Percentiles rank a stretch among this genome's conserved stretches.
Conservation (phyloP, 2,797 vertebrate species). For the Microchirus variegatus region DNA sequence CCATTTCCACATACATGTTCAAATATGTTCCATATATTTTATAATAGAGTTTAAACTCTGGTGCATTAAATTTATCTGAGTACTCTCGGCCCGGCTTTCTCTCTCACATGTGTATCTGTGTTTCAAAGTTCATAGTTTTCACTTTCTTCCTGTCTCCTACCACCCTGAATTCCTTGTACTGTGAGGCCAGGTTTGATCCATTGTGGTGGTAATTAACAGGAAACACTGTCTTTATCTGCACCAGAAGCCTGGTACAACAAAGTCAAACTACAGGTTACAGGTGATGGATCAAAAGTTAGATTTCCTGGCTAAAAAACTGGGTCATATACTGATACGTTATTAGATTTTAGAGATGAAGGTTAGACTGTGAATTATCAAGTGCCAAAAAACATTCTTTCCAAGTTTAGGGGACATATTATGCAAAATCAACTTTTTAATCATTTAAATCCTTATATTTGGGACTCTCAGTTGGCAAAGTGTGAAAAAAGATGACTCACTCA, state of each 20-base stretch:
- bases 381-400: too few relatives aligned
- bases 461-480: too few relatives aligned
- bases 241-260: conserved; percentile 21
- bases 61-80: conserved; percentile 18
- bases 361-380: too few relatives aligned
- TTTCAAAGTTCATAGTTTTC: conserved; percentile 40
- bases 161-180: conserved; percentile 15
- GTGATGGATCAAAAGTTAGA: neutral
- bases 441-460: too few relatives aligned
- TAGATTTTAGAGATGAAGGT: too few relatives aligned
- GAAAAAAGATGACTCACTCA: too few relatives aligned
- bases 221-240: conserved; percentile 33
- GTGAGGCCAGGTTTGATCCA: conserved; percentile 44
- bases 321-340: too few relatives aligned
- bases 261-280: conserved; percentile 14
- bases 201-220: conserved; percentile 41
- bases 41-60: neutral
- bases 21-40: conserved; percentile 8
- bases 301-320: neutral
- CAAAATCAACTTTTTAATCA: too few relatives aligned
- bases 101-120: conserved; percentile 5
- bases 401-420: too few relatives aligned
- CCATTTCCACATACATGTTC: neutral
- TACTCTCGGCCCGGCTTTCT: neutral
- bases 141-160: conserved; percentile 33